Base-by-base conservation (phyloP, 2,888 invertebrate genomes). In the Thalpophila matura region DNA sequence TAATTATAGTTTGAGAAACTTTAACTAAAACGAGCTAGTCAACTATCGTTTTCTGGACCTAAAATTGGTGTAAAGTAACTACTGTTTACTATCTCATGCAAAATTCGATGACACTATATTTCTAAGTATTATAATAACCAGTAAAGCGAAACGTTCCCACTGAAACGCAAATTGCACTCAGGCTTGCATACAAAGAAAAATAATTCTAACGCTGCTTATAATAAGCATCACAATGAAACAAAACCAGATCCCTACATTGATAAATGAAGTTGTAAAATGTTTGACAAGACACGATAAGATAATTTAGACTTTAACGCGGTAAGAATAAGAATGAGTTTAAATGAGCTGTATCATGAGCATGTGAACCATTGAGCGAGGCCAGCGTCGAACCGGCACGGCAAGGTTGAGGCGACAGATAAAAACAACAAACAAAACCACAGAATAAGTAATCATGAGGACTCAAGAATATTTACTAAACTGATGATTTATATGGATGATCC, bases 321-420 rank as follows among this genome's bases (percentile, higher is more conserved):
- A 22, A 4, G 14, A 55, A 74, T 77, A 84, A 67, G 74, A 68
- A 40, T 58, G 47, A 77, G 58, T 60, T 65, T 68, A 53, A 61
- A 61, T 64, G 56, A 57, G 47, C 70, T 65, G 71, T 63, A 71
- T 68, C 77, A 81, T 57, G 56, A 64, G 31, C 82, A 86, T 86
- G 85, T 85, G 83, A 87, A 86, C 75, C 80, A 82, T 74, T 81
- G 74, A 74, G 76, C 89, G 88, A 91, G 90, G 89, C 86, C 89
- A 79, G 74, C 75, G 74, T 70, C 78, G 74, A 86, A 86, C 85
- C 86, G 83, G 80, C 82, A 76, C 66, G 63, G 77, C 91, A 91
- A 91, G 91, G 91, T 90, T 90, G 90, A 87, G 88, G 90, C 82
- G 75, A 87, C 73, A 78, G 84, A 89, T 86, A 88, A 89, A 89